Percentiles rank a stretch among this genome's conserved stretches.
phyloP scores from a whole-genome alignment of 2,113 vertebrate species.

The Laticauda colubrina region DNA sequence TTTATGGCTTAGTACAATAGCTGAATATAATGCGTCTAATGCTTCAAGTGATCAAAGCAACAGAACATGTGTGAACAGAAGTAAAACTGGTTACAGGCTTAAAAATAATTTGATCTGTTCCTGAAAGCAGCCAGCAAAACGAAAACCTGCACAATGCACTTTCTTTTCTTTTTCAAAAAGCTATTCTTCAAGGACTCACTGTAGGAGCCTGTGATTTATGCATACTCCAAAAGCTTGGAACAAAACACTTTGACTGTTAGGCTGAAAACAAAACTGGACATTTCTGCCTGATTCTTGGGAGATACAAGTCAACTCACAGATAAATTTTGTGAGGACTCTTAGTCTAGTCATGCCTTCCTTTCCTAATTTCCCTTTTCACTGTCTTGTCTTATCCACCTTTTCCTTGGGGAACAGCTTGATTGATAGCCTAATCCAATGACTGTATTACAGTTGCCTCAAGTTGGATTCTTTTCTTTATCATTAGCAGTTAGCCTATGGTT shows the following conservation, averaged over 20 bases:
- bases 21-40: neutral
- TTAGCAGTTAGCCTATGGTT: constrained; percentile 91
- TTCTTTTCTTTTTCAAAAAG: constrained; percentile 13
- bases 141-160: neutral
- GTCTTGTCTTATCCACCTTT: constrained; percentile 77
- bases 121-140: neutral
- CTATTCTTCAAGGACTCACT: constrained; percentile 3
- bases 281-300: constrained; percentile 57
- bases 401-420: constrained; percentile 80
- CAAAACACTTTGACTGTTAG: constrained; percentile 54
- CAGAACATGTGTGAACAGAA: neutral
- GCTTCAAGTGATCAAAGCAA: neutral
- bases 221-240: constrained; percentile 48
- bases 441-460: constrained; percentile 81
- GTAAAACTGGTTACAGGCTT: neutral
- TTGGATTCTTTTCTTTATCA: constrained; percentile 84
- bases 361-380: constrained; percentile 80
- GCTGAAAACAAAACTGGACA: constrained; percentile 51
- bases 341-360: constrained; percentile 78
- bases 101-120: neutral
- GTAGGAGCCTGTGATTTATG: constrained; percentile 42
- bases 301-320: constrained; percentile 66
- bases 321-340: constrained; percentile 72
- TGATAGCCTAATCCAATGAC: constrained; percentile 88
- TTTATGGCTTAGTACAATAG: neutral